Base-by-base conservation (phyloP, 2,797 vertebrate genomes). In the Sebastes flavidus region DNA sequence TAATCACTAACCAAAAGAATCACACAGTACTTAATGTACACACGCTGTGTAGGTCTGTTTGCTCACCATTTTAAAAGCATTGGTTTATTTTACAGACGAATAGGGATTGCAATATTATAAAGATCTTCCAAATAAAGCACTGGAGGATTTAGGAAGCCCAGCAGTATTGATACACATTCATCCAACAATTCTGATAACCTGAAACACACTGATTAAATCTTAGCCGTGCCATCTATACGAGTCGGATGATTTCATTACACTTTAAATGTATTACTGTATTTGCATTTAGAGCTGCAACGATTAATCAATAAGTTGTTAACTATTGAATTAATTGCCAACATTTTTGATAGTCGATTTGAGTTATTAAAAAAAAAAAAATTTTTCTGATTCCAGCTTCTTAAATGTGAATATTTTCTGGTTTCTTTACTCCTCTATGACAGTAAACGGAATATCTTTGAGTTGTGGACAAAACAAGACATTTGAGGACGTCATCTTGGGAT, bases 291-390 rank as follows among this genome's bases (percentile, higher is more conserved):
- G 14, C 13, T 42, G 38, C 6, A 6, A 14, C 14, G 14, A 42
- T 42, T 42, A 42, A 42, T 42, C 14, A 14, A 16, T 42, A 42
- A 42, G 6, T 3, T 42, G 38, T 42, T 0, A 42, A 16, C 38
- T 16, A 42, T 14, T 0, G 13, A 42, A 42, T 14, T 2, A 14
- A 42, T 42, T 7, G 6, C 6, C 38, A 36, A 36, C 34, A 0
- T 36, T 36, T 42, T 42, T 42, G 13, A 42, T 42, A 42, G 0
- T 16, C 13, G 13, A 14, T 42, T 6, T 16, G 5, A 42, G 38
- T 42, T 0, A 16, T 42, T 42, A 16, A 42, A 42, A 42, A 42
- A 42, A 42, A 16, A 42, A 6, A 38, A 36, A 12, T 13, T 5
- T 38, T 14, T 38, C 12, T 38, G 36, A 38, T 0, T 14, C 36